Evolutionary conservation across 2,113 vertebrate genomes (phyloP).

Genomic region (Mellivora capensis): DNA sequence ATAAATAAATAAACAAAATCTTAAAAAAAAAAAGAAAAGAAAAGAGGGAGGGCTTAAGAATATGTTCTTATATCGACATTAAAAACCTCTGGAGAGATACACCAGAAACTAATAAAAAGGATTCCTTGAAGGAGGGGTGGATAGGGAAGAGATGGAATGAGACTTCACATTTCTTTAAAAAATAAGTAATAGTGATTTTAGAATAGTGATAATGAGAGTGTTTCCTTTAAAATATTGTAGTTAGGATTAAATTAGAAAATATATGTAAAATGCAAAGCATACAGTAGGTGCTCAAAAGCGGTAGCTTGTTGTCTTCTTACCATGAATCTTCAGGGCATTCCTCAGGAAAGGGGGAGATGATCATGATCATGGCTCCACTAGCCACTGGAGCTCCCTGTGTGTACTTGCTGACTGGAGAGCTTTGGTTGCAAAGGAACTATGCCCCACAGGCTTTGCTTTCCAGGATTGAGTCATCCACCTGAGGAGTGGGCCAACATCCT

Average conservation of each 20-base stretch:
- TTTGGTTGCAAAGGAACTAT: not conserved
- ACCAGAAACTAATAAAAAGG: not conserved
- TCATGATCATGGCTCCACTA: not conserved
- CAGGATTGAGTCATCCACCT: not conserved
- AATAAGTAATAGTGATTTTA: not conserved
- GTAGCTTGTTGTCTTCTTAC: not conserved
- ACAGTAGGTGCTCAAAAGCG: not conserved
- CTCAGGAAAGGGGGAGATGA: not conserved
- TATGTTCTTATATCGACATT: not conserved
- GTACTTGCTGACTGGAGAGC: not conserved
- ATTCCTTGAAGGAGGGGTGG: not conserved
- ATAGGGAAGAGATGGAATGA: not conserved
- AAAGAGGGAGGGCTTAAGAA: not conserved
- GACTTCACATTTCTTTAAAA: not conserved
- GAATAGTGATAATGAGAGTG: not conserved
- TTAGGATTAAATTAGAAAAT: not conserved
- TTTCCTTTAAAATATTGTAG: not conserved
- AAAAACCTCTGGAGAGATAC: not conserved
- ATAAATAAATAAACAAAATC: too few species aligned
- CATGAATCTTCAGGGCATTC: not conserved
- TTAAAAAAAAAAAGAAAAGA: not conserved
- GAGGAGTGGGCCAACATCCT: not conserved
- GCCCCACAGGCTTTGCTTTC: not conserved
- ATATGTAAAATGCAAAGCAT: not conserved
- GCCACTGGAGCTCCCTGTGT: not conserved